Percentiles rank a stretch among this genome's conserved stretches.
These are phyloP conservation scores for Sebastes nivosus DNA, from an alignment of 2,797 vertebrate genomes.

Conservation along the genomic window DNA sequence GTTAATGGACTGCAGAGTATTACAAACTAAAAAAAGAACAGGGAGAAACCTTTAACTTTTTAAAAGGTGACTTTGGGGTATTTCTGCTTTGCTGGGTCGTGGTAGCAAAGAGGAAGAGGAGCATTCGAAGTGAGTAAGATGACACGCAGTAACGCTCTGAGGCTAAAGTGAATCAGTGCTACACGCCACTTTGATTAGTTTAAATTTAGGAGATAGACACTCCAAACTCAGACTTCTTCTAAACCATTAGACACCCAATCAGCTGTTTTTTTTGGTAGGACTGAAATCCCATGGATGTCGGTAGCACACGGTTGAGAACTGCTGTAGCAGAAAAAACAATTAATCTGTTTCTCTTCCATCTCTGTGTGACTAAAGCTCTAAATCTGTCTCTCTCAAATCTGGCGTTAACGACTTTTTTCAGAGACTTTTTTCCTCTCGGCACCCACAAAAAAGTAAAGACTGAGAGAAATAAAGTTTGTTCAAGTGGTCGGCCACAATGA, in stretches of 20 bases:
- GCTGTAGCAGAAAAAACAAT: conserved; percentile 24
- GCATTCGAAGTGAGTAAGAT: not conserved
- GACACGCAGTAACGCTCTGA: not conserved
- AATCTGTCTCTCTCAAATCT: not conserved
- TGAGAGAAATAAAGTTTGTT: not conserved
- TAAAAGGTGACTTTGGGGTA: not conserved
- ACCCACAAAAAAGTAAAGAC: not conserved
- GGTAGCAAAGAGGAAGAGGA: not conserved
- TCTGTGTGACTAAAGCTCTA: not conserved
- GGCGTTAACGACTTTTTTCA: not conserved
- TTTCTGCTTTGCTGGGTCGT: not conserved
- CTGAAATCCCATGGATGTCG: conserved; percentile 3
- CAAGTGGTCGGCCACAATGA: not conserved
- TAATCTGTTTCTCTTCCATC: not conserved
- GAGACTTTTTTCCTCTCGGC: not conserved
- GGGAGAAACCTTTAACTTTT: not conserved
- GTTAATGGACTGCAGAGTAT: not conserved
- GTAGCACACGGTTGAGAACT: not conserved
- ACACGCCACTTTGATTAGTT: conserved; percentile 7
- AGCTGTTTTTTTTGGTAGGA: not conserved
- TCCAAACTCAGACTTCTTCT: conserved; percentile 3
- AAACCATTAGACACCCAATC: conserved; percentile 1
- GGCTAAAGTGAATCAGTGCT: not conserved
- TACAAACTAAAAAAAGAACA: not conserved
- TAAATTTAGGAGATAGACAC: conserved; percentile 2